These are phyloP conservation scores for Laupala kohalensis DNA, from an alignment of 1,140 invertebrate genomes.

Conservation along the genomic window DNA sequence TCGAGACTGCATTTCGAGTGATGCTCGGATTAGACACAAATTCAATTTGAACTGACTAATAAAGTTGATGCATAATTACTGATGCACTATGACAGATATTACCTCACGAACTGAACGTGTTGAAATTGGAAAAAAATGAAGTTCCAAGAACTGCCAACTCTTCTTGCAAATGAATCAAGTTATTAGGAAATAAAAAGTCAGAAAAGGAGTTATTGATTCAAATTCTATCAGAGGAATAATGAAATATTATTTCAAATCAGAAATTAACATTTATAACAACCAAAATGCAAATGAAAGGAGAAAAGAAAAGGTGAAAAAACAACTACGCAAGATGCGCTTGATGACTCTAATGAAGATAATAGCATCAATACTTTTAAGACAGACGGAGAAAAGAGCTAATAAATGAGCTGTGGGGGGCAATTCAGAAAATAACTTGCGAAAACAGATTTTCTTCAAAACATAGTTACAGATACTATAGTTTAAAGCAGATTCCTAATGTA, in stretches of 20 bases:
- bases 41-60: neutral
- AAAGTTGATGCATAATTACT: neutral
- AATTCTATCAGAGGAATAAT: neutral
- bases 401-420: no score
- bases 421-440: no score
- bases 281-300: neutral
- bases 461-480: no score
- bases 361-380: neutral
- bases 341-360: neutral
- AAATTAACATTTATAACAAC: neutral
- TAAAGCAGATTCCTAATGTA: no score
- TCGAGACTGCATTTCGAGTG: neutral
- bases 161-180: neutral
- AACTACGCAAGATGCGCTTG: neutral
- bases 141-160: neutral
- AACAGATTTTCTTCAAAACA: no score
- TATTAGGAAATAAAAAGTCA: neutral
- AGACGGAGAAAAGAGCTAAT: no score
- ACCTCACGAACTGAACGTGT: neutral
- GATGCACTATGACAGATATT: neutral
- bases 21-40: neutral
- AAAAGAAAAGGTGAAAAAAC: neutral
- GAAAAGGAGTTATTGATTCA: neutral
- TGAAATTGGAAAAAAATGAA: neutral
- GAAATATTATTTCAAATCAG: neutral